Base-by-base conservation (phyloP, 1,140 invertebrate species). In the Metopolophium dirhodum region DNA sequence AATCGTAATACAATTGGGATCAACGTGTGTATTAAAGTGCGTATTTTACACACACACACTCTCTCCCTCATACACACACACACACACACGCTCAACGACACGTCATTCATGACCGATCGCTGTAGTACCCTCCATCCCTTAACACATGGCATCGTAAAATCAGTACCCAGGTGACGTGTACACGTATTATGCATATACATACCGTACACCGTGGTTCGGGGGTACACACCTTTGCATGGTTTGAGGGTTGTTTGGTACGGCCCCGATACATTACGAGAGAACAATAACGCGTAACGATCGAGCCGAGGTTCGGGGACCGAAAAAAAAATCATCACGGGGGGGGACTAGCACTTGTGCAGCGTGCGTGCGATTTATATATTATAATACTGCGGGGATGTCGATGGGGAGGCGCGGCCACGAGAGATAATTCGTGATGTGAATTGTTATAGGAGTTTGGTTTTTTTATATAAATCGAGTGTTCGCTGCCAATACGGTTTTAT, bases 271-370 rank as follows among this genome's bases (percentile, higher is more conserved):
- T 82, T 35, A 22, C n/a, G 35, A 57, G 49, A 93, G 82, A 93
- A 93, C 91, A 93, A 93, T 93, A 86, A 86, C 45, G 22, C 77
- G 82, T 93, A 93, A 93, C 91, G 91, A 93, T 93, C 91, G 82
- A 9, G 18, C 30, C n/a, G 49, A 22, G 23, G 49, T 54, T 91
- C 20, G 77, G 23, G 86, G 30, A n/a, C 22, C 14, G 8, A 87
- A 87, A 54, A 89, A 89, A 57, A 89, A 26, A 89, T 88, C n/a
- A 7, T 45, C 11, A 6, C 35, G 22, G 87, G 87, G 68, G 90
- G 35, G 41, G n/a, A 49, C 51, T 30, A 37, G 41, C 68, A 92
- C 77, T 92, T 86, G 82, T 86, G 35, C 22, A 30, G 30, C 14
- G 47, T 88, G 30, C 37, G 86, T n/a, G 47, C 47, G 86, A n/a